phyloP scores from a whole-genome alignment of 2,113 vertebrate genomes.

The Tragelaphus scriptus region DNA sequence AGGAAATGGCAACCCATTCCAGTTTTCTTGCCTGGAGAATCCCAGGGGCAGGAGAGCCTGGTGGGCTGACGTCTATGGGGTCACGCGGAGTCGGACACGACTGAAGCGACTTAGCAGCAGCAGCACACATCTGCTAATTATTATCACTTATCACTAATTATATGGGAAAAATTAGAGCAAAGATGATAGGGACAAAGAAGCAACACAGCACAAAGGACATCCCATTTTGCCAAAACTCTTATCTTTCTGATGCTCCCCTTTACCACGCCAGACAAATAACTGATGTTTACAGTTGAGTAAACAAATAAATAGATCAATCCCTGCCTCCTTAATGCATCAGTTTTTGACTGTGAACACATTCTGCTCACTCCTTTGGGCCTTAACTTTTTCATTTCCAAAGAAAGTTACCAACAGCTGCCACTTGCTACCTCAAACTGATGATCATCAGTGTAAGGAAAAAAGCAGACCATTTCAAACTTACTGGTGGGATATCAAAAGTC shows the following conservation, averaged over 20 bases:
- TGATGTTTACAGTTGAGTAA: not conserved
- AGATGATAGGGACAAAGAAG: not conserved
- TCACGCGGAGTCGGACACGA: no score
- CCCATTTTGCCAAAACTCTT: not conserved
- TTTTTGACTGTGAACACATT: not conserved
- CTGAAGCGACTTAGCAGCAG: no score
- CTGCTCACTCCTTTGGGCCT: not conserved
- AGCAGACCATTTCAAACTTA: not conserved
- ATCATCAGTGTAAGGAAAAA: not conserved
- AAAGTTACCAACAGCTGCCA: not conserved
- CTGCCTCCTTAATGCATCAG: not conserved
- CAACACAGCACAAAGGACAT: not conserved
- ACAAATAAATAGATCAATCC: not conserved
- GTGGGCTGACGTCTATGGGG: no score
- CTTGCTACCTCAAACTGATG: not conserved
- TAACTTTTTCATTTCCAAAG: not conserved
- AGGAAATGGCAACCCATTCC: no score
- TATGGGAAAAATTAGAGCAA: not conserved
- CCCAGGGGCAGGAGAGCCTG: no score
- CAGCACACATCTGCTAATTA: not conserved
- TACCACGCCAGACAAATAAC: not conserved
- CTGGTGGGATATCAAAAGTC: not conserved
- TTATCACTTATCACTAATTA: not conserved
- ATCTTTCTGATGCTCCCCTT: not conserved
- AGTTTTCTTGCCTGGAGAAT: no score